phyloP scores from a whole-genome alignment of 2,888 invertebrate genomes.

The Trissolcus japonicus region DNA sequence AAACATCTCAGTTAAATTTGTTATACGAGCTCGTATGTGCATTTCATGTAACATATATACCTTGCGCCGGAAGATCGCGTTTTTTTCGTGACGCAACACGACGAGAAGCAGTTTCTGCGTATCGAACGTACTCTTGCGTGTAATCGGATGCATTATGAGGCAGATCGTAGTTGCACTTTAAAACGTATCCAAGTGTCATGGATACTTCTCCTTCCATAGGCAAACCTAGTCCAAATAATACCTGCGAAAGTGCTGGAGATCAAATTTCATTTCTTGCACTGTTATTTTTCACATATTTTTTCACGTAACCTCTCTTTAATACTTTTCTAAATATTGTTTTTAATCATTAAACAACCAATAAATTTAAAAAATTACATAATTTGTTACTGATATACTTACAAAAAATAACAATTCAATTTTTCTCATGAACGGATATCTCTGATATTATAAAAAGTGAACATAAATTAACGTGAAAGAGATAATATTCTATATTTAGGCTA shows the following conservation, averaged over 20 bases:
- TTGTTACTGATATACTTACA: no score
- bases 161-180: constrained; percentile 83
- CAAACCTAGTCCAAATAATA: constrained; percentile 82
- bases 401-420: no score
- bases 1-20: constrained; percentile 15
- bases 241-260: constrained; percentile 74
- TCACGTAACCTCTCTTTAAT: no score
- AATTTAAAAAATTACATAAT: no score
- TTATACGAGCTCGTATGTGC: constrained; percentile 16
- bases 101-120: constrained; percentile 56
- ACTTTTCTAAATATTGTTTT: no score
- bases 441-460: no score
- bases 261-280: not conserved
- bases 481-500: no score
- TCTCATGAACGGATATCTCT: no score
- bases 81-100: constrained; percentile 46
- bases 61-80: constrained; percentile 39
- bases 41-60: constrained; percentile 48
- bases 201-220: constrained; percentile 81
- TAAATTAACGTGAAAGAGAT: no score
- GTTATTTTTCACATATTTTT: no score
- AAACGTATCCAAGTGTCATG: constrained; percentile 81
- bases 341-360: no score
- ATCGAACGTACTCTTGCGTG: constrained; percentile 74
- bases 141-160: constrained; percentile 81